Base-by-base conservation (phyloP, 2,797 vertebrate genomes). In the Myiotriccus ornatus region DNA sequence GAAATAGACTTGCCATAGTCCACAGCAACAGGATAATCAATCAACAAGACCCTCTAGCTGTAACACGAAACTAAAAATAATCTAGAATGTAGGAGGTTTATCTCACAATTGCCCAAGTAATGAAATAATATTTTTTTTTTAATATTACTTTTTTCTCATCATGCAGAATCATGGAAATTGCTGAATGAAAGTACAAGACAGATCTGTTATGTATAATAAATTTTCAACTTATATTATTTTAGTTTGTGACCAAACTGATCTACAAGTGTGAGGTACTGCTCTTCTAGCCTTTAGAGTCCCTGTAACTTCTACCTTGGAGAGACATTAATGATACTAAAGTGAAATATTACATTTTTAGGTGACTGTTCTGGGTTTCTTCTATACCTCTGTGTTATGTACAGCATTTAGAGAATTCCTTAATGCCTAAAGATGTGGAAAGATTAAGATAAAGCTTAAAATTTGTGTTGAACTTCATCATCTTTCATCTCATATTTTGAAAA, bases 11-110 rank as follows among this genome's bases (percentile, higher is more conserved):
- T 85, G 43, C 17, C 5, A 39, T 55, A 39, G 15, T 73, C 37
- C 71, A 46, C 14, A 85, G 27, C 11, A 83, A 69, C 32, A 69
- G 60, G 7, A 32, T 55, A 80, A 91, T 84, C n/a, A 65, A 82
- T 85, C 87, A 96, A 35, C 24, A 47, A 63, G 28, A 24, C 16
- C 37, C 52, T 83, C 52, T 39, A 87, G 56, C 32, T 74, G 27
- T 65, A 87, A 75, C 28, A 87, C 27, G n/a, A 77, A 90, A 49
- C 60, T 35, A 77, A 91, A 95, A 89, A 85, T 80, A 63, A 85
- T 80, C 53, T 76, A 59, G 28, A 84, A 70, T 63, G 44, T 25
- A 91, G 82, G 69, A 63, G 11, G 16, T 7, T 91, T 63, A 44
- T 75, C 17, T 67, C 44, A 67, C 12, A 87, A 21, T 63, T 74